These are phyloP conservation scores for Nipponia nippon DNA, from an alignment of 2,113 vertebrate genomes.

Conservation along the genomic window DNA sequence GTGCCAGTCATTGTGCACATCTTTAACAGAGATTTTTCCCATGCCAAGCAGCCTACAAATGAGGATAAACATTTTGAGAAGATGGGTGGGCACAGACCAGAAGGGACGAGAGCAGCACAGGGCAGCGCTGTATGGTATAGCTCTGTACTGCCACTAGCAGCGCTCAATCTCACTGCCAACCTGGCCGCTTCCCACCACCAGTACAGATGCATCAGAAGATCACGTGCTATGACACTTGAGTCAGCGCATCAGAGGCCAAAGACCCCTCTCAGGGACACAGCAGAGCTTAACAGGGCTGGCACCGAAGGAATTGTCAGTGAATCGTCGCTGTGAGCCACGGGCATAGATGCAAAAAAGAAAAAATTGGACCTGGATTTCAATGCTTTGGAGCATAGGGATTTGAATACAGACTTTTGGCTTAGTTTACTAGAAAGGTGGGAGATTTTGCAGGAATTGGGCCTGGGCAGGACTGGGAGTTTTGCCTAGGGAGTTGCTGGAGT, in stretches of 20 bases:
- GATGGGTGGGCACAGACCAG: not conserved
- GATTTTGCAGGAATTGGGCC: not conserved
- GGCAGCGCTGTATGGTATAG: not conserved
- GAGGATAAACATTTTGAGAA: not conserved
- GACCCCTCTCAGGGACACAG: not conserved
- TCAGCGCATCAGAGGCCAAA: not conserved
- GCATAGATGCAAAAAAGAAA: fast-evolving
- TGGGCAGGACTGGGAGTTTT: not conserved
- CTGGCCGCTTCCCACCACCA: not conserved
- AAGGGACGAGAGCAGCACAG: not conserved
- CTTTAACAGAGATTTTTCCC: not conserved
- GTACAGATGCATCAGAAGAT: not conserved
- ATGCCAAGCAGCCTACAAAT: not conserved
- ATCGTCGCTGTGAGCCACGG: not conserved
- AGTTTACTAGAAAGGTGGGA: not conserved
- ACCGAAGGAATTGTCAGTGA: not conserved
- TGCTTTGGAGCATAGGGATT: not conserved
- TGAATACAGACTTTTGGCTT: not conserved
- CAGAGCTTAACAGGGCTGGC: not conserved
- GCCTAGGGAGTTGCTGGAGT: not conserved
- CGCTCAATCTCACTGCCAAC: not conserved
- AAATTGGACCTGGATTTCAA: not conserved
- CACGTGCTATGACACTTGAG: not conserved
- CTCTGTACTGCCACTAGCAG: not conserved
- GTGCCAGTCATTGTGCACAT: not conserved